A percentile compares a stretch with the other conserved stretches of the same genome.
phyloP scores from a whole-genome alignment of 2,113 vertebrate species.

The Pica pica region DNA sequence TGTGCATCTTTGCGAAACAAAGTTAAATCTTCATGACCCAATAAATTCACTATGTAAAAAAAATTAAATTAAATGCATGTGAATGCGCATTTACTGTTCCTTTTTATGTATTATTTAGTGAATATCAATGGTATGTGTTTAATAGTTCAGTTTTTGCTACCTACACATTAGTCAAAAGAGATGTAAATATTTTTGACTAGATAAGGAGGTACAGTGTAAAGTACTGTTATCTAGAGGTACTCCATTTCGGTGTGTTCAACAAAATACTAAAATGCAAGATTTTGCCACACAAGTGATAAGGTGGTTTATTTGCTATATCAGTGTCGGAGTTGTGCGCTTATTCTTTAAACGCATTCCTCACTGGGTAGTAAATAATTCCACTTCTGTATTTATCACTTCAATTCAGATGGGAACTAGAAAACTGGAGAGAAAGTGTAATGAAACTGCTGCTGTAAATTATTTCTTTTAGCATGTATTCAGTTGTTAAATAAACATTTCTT shows the following conservation, averaged over 20 bases:
- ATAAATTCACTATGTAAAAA: conserved; percentile 73
- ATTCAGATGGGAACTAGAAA: conserved; percentile 76
- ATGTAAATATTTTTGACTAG: conserved; percentile 85
- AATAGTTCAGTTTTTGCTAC: conserved; percentile 81
- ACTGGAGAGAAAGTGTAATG: conserved; percentile 79
- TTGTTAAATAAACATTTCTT: conserved; percentile 98
- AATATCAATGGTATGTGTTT: conserved; percentile 83
- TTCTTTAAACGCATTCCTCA: conserved; percentile 55
- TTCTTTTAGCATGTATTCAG: conserved; percentile 92
- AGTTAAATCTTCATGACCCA: conserved; percentile 46
- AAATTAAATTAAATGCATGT: conserved; percentile 81
- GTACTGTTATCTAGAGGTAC: conserved; percentile 73
- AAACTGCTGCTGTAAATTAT: conserved; percentile 93
- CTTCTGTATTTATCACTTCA: conserved; percentile 74
- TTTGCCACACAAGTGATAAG: conserved; percentile 48
- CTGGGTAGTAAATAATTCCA: conserved; percentile 70
- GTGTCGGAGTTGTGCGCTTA: conserved; percentile 63
- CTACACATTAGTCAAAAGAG: conserved; percentile 77
- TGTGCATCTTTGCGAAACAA: conserved; percentile 22
- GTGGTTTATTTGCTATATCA: conserved; percentile 71
- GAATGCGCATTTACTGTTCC: conserved; percentile 80
- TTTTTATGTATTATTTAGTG: conserved; percentile 80
- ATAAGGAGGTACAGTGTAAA: conserved; percentile 75
- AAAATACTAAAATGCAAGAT: conserved; percentile 59
- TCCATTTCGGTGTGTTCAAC: conserved; percentile 65